phyloP scores from a whole-genome alignment of 2,888 invertebrate species.

The Nysson spinosus region DNA sequence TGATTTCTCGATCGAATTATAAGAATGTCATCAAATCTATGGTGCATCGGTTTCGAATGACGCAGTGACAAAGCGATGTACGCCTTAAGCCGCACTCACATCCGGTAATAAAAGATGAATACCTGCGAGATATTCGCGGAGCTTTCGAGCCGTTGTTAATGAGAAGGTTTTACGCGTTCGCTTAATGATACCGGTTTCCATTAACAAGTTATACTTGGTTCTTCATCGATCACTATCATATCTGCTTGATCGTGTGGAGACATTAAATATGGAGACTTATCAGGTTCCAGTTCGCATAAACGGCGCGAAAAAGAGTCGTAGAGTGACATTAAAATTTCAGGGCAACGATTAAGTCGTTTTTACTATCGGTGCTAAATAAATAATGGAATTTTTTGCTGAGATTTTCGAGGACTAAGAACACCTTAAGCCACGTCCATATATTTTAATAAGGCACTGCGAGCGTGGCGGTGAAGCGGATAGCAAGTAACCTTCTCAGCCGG shows the following conservation, averaged over 20 bases:
- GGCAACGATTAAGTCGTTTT: slow-evolving; percentile 28
- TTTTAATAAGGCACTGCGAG: slow-evolving; percentile 25
- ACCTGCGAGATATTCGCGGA: slow-evolving; percentile 9
- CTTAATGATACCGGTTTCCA: slow-evolving; percentile 49
- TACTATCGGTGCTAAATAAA: slow-evolving; percentile 53
- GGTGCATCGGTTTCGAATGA: too few relatives aligned
- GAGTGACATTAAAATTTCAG: slow-evolving; percentile 13
- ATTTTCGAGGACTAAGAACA: neutral
- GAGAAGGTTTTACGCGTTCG: slow-evolving; percentile 43
- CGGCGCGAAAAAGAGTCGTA: slow-evolving; percentile 12
- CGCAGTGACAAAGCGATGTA: too few relatives aligned
- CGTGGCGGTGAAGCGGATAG: neutral
- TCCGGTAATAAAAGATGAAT: slow-evolving; percentile 44
- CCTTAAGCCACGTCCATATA: neutral
- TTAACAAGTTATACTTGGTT: slow-evolving; percentile 55
- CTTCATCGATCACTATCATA: slow-evolving; percentile 46
- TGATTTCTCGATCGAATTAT: neutral
- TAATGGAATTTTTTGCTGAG: slow-evolving; percentile 42
- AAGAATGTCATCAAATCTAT: too few relatives aligned
- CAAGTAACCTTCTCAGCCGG: too few relatives aligned
- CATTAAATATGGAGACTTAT: slow-evolving; percentile 9
- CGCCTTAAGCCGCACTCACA: slow-evolving; percentile 17
- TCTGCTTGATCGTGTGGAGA: slow-evolving; percentile 3
- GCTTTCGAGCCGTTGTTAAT: slow-evolving; percentile 27
- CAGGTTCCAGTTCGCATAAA: slow-evolving; percentile 5